Percentiles rank a stretch among this genome's conserved stretches.
Evolutionary conservation across 2,113 vertebrate genomes (phyloP).

Genomic region (Cryptoleucopteryx plumbea): DNA sequence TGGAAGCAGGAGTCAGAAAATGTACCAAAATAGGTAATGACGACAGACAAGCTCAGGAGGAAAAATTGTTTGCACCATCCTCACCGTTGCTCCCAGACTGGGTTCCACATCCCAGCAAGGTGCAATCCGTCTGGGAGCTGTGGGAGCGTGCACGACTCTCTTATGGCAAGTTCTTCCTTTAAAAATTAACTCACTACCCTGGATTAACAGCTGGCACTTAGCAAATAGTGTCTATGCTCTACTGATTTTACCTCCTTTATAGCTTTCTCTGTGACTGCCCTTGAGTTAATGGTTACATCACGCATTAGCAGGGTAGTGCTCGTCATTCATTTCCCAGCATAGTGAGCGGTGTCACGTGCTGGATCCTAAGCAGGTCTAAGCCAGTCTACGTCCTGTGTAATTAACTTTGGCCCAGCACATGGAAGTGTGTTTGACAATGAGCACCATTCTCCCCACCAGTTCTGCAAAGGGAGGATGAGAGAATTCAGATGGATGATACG

Average conservation of each 20-base stretch:
- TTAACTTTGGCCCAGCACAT: not conserved
- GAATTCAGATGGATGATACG: not conserved
- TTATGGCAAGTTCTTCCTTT: not conserved
- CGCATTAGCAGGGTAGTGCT: not conserved
- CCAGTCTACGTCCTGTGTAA: not conserved
- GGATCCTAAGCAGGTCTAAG: not conserved
- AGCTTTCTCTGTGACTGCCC: not conserved
- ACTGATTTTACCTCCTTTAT: not conserved
- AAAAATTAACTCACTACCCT: not conserved
- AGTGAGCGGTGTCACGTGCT: not conserved
- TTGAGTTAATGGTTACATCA: slow-evolving; percentile 10
- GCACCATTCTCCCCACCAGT: not conserved
- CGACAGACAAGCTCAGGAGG: not conserved
- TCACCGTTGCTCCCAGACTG: accelerated
- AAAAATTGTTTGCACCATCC: not conserved
- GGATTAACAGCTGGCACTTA: not conserved
- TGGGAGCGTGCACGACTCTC: not conserved
- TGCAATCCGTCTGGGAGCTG: not conserved
- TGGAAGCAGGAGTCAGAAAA: not conserved
- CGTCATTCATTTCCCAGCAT: not conserved
- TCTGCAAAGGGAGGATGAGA: not conserved
- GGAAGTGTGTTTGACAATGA: not conserved
- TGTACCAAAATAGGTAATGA: not conserved
- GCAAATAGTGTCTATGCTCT: not conserved
- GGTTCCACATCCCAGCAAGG: not conserved